Base-by-base conservation (phyloP, 2,888 invertebrate species). In the Drosophila pseudotakahashii region DNA sequence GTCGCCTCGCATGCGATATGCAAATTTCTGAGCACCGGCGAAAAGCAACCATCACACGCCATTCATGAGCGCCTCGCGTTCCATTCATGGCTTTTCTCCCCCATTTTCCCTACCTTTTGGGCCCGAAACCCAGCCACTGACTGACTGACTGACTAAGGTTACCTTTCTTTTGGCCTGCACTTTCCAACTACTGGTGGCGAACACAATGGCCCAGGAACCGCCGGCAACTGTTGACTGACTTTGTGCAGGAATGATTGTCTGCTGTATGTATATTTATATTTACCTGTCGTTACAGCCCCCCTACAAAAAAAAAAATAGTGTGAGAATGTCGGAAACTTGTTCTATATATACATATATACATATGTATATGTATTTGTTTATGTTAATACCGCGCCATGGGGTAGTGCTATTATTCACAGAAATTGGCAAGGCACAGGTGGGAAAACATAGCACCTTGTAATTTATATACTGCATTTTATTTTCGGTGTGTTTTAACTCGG, bases 1-100 rank as follows among this genome's bases (percentile, higher is more conserved):
- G 59, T 63, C 60, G 54, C 50, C 55, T 53, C 55, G 66, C 85
- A 85, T 82, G 82, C 81, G 67, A 85, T 76, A 81, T 81, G 81
- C 82, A 82, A 88, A 82, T 85, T 77, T 77, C 39, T 69, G 52
- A 55, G 67, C 76, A 14, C 44, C 57, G 11, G 47, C 19, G 66
- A 74, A 82, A 44, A 76, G 3, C 32, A 34, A 54, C 69, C 51
- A 69, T 54, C 51, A 37, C 63, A 71, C 54, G 64, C 71, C 71
- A 71, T 73, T 68, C 71, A 71, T 55, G 41, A 41, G 47, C 63
- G 13, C 48, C 61, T 42, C 34, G 61, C 44, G 52, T 57, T 67
- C 53, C 75, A 75, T 75, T 73, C 73, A 73, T 69, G 73, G 68
- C 54, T 58, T 74, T 64, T 4, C 13, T 14, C 41, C 47, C 52